Evolutionary conservation across 2,797 vertebrate genomes (phyloP), one percentile per base, ranked within the genome.

Genomic region (Knipowitschia caucasica): DNA sequence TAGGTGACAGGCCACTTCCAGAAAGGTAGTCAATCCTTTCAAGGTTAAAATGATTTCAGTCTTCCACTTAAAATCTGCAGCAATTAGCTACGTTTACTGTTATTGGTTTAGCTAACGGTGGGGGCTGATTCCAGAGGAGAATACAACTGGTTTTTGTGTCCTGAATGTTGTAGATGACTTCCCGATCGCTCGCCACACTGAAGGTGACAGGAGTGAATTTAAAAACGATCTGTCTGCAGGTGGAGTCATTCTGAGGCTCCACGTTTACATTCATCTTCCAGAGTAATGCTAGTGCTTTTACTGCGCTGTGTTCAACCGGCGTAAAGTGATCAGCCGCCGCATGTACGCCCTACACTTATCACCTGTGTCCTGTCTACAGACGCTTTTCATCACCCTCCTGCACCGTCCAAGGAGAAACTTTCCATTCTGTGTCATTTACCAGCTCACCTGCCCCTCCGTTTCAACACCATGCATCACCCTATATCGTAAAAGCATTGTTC

Each of bases 191-290:
- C 55, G 40, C 11, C 26, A 30, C 9, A n/a, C 7, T 25, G 8
- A 46, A 30, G 38, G 35, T 45, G 10, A 33, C 17, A 21, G 29
- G 23, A 34, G 12, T n/a, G 51, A 62, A 67, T 62, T 45, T 57
- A 31, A 61, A 68, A 49, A 59, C 14, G 27, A 58, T 38, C 7
- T 65, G 45, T 33, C 54, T 70, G 50, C 9, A 40, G 59, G 43
- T 58, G 29, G 20, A 35, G 38, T 52, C 23, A 67, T 51, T 52
- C 52, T 31, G 4, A 25, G 38, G 39, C 34, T 40, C 24, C 4
- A 24, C 24, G 3, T 39, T 24, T n/a, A 12, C 10, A 44, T 57
- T 26, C 33, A 54, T 59, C 7, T 25, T 24, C 34, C 27, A 53
- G 12, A 50, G 11, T 34, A 25, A 52, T 47, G 43, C 15, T 20